Base-by-base conservation (phyloP, 2,113 vertebrate genomes). In the Lampris incognitus region DNA sequence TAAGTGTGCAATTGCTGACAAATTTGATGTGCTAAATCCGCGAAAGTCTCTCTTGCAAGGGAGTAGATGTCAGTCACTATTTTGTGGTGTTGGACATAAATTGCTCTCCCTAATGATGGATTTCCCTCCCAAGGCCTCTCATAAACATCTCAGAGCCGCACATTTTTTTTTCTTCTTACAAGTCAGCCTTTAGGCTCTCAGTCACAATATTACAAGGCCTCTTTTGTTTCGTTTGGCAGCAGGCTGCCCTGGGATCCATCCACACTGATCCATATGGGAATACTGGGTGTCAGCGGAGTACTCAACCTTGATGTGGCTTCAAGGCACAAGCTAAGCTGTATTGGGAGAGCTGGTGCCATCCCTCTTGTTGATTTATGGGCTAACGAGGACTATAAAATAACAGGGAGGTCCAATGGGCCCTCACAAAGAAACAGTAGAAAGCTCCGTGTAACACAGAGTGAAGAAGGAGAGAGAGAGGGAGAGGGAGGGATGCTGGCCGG, bases 321-420 rank as follows among this genome's bases (percentile, higher is more conserved):
- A 58, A 90, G 91, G 92, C 89, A 88, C 24, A 39, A 77, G 77
- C 75, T 72, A 52, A 89, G 84, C 79, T 66, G 64, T 50, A 51
- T 49, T 71, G 59, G 69, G 62, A 3, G 69, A 73, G 79, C 61
- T 72, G 67, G 74, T 74, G 46, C 81, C 78, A 82, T 89, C 86
- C 65, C 74, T 92, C 82, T 81, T 49, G 37, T 59, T 91, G 92
- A 94, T 94, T 93, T 93, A 93, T 93, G 84, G 74, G 38, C 70
- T 6, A 10, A 49, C 69, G 79, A 82, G 40, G 66, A 77, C 88
- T 80, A 88, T 86, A 88, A 86, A 90, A 89, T 79, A 78, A 86
- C 71, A 24, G 46, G 44, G 55, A 85, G 77, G 63, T 42, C 46
- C 9, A 66, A 76, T 86, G 62, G 61, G 67, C 81, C 77, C 70